Evolutionary conservation across 2,113 vertebrate species (phyloP).

Genomic region (Serinus canaria): DNA sequence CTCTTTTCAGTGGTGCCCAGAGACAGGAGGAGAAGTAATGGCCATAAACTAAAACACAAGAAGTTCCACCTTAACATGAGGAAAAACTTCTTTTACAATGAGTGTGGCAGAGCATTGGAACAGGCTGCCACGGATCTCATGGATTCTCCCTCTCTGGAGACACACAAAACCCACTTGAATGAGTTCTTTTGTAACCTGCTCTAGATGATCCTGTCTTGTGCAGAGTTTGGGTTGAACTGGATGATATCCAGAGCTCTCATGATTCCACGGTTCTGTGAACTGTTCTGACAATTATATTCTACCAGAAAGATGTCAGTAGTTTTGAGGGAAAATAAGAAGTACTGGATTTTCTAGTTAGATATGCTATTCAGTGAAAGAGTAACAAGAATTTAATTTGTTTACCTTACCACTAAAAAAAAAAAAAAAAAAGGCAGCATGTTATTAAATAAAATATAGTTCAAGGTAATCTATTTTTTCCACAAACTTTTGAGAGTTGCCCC

Average conservation of each 20-base stretch:
- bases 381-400: background rate
- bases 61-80: background rate
- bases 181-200: background rate
- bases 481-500: background rate
- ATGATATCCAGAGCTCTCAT: background rate
- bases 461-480: background rate
- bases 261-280: background rate
- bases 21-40: background rate
- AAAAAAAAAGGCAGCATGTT: background rate
- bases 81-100: background rate
- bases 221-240: background rate
- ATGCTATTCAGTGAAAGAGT: background rate
- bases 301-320: background rate
- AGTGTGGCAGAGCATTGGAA: background rate
- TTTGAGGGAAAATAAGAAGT: background rate
- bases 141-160: background rate
- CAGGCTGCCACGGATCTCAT: background rate
- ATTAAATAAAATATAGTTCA: background rate
- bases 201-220: background rate
- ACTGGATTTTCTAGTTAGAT: background rate
- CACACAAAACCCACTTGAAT: background rate
- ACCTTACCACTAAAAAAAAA: background rate
- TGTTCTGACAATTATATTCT: background rate
- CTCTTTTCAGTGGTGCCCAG: background rate
- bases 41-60: background rate